phyloP scores from a whole-genome alignment of 30 jellyfish, hydroid and myxozoan species.

The Aurelia coerulea region DNA sequence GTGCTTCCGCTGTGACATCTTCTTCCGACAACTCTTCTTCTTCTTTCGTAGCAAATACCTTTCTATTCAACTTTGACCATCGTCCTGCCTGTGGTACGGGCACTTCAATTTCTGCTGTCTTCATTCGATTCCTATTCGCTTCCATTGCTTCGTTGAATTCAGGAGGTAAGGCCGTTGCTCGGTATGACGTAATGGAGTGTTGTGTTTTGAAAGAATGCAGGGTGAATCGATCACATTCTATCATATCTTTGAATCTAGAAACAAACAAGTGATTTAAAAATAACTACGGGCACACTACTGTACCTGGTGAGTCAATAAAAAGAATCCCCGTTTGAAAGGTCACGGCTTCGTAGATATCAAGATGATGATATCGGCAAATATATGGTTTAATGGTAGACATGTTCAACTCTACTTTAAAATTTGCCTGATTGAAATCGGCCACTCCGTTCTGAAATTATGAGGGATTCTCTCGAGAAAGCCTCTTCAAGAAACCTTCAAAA shows the following conservation, averaged over 20 bases:
- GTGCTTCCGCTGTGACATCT: slow-evolving; percentile 10
- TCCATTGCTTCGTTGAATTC: slow-evolving; percentile 69
- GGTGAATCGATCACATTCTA: slow-evolving; percentile 84
- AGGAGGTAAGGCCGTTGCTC: slow-evolving; percentile 78
- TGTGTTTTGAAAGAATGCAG: slow-evolving; percentile 68
- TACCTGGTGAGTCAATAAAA: too few species aligned
- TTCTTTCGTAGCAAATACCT: slow-evolving; percentile 3
- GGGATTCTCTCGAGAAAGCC: too few species aligned
- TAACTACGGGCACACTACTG: too few species aligned
- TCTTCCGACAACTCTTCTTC: slow-evolving; percentile 35
- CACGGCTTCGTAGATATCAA: too few species aligned
- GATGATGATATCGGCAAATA: too few species aligned
- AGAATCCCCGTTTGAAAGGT: too few species aligned
- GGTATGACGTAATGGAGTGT: slow-evolving; percentile 79
- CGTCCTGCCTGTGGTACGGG: slow-evolving; percentile 9
- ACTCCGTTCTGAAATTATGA: too few species aligned
- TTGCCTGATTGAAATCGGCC: too few species aligned
- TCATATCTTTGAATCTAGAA: slow-evolving; percentile 76
- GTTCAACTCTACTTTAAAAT: too few species aligned
- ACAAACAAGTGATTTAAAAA: neutral
- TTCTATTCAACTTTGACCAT: slow-evolving; percentile 32
- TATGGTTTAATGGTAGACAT: too few species aligned
- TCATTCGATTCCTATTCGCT: slow-evolving; percentile 50
- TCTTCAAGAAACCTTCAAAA: too few species aligned
- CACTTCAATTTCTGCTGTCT: slow-evolving; percentile 21